These are phyloP conservation scores for Diacarnus erythraeanus DNA, from an alignment of 37 sponge, comb jelly and placozoan species.

Conservation along the genomic window DNA sequence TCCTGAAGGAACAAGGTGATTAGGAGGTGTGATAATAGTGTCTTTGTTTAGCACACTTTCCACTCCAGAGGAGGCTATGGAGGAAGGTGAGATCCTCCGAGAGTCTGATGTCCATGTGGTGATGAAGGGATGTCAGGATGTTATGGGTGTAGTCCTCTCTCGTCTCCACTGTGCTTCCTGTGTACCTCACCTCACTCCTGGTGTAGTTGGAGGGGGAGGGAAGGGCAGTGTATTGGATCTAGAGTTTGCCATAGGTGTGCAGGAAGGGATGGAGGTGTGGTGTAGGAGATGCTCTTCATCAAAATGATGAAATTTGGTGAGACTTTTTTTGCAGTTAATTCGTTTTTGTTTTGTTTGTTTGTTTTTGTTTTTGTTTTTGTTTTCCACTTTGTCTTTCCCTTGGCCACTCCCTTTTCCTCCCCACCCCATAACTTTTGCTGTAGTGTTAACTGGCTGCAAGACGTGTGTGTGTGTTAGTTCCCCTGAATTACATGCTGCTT, in stretches of 20 bases:
- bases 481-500: constrained; percentile 26
- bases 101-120: constrained; percentile 9
- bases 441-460: constrained; percentile 30
- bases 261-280: constrained; percentile 24
- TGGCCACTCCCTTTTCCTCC: too few relatives aligned
- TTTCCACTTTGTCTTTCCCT: too few relatives aligned
- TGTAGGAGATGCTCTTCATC: background rate
- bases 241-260: constrained; percentile 21
- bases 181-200: constrained; percentile 19
- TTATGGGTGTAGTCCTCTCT: constrained; percentile 22
- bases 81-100: constrained; percentile 35
- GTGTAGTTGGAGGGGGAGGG: background rate
- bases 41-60: background rate
- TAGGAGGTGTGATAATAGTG: background rate
- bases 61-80: constrained; percentile 32
- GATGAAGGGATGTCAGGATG: background rate
- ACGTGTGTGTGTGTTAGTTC: constrained; percentile 28
- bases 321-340: too few relatives aligned
- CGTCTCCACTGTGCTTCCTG: constrained; percentile 24
- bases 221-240: constrained; percentile 1
- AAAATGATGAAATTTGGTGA: constrained; percentile 15
- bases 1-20: constrained; percentile 30
- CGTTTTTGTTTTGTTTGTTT: too few relatives aligned
- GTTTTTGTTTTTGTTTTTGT: too few relatives aligned
- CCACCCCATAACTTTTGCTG: too few relatives aligned